Evolutionary conservation across 1,140 invertebrate species (phyloP).

Genomic region (Solenopsis fugax): DNA sequence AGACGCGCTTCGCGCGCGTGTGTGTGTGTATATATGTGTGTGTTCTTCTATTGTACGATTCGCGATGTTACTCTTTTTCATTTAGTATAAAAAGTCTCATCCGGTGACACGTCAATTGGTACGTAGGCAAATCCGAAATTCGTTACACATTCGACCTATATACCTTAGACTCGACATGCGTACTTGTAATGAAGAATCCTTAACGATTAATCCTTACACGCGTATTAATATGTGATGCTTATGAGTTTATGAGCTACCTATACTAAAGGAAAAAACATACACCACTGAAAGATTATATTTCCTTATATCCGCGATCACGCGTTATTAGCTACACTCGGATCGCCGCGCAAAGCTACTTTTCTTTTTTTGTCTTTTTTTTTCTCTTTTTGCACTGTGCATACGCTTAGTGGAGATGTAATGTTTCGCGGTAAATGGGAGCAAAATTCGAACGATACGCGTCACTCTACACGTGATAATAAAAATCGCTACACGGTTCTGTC

Average conservation of each 20-base stretch:
- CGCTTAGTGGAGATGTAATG: slow-evolving; percentile 62
- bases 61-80: slow-evolving; percentile 73
- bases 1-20: slow-evolving; percentile 81
- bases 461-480: slow-evolving; percentile 44
- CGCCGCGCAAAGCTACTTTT: slow-evolving; percentile 71
- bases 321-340: slow-evolving; percentile 72
- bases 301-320: slow-evolving; percentile 75
- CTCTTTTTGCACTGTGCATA: slow-evolving; percentile 72
- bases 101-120: slow-evolving; percentile 67
- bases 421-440: slow-evolving; percentile 57
- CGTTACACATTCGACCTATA: slow-evolving; percentile 68
- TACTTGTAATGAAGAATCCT: slow-evolving; percentile 79
- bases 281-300: slow-evolving; percentile 81
- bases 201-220: slow-evolving; percentile 81
- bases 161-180: slow-evolving; percentile 75
- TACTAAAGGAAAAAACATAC: slow-evolving; percentile 84
- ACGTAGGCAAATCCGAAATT: slow-evolving; percentile 76
- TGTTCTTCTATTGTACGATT: slow-evolving; percentile 67
- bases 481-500: slow-evolving; percentile 11
- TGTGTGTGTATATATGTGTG: slow-evolving; percentile 70
- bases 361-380: slow-evolving; percentile 23
- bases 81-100: slow-evolving; percentile 74
- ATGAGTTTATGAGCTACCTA: slow-evolving; percentile 83
- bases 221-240: slow-evolving; percentile 83
- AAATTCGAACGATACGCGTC: slow-evolving; percentile 46